Percentiles rank a stretch among this genome's conserved stretches.
These are phyloP conservation scores for Drosophila ironensis DNA, from an alignment of 1,140 invertebrate species.

Conservation along the genomic window DNA sequence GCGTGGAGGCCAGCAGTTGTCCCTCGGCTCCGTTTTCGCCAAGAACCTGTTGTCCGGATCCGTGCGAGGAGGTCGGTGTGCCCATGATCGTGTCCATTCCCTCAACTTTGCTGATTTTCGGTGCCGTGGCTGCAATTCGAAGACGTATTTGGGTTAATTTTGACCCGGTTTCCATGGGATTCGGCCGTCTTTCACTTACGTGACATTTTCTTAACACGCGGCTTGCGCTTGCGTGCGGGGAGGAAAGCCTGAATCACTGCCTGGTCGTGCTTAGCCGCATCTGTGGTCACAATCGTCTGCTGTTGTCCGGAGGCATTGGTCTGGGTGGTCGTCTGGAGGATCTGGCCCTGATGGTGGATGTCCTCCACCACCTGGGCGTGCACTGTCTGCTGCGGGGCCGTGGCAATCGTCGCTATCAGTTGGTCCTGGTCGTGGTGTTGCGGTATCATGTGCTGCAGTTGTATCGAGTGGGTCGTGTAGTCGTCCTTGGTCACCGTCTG, in stretches of 20 bases:
- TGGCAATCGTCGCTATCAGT: constrained; percentile 77
- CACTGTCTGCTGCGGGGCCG: constrained; percentile 79
- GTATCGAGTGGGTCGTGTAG: constrained; percentile 82
- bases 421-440: constrained; percentile 81
- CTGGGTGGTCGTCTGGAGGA: constrained; percentile 74
- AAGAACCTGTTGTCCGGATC: constrained; percentile 61
- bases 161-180: no score
- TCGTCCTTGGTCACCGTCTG: constrained; percentile 82
- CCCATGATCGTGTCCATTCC: constrained; percentile 78
- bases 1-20: constrained; percentile 62
- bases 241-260: constrained; percentile 82
- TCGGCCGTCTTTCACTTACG: constrained; percentile 58
- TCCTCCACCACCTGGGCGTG: constrained; percentile 81
- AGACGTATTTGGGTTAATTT: not conserved
- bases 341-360: constrained; percentile 77
- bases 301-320: constrained; percentile 73
- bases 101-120: constrained; percentile 81
- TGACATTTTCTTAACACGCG: constrained; percentile 78
- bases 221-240: constrained; percentile 82
- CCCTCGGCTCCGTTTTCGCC: constrained; percentile 72
- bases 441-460: constrained; percentile 82
- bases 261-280: constrained; percentile 79
- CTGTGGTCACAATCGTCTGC: constrained; percentile 73
- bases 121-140: constrained; percentile 52
- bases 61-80: constrained; percentile 70